These are phyloP conservation scores for Eledone cirrhosa DNA, from an alignment of 2,888 invertebrate species.

Conservation along the genomic window DNA sequence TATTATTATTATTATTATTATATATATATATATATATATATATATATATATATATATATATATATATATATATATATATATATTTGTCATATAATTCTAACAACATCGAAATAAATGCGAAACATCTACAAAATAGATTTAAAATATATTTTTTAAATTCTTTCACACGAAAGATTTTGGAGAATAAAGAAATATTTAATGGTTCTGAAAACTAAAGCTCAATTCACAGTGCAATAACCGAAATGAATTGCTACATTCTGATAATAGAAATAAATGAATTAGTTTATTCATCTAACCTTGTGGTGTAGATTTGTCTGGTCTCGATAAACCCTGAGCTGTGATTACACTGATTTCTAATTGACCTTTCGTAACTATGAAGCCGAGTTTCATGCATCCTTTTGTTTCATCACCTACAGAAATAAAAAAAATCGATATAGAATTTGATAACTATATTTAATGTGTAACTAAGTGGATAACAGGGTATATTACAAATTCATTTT, in stretches of 20 bases:
- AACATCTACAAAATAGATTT: too few relatives aligned
- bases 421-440: too few relatives aligned
- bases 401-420: constrained; percentile 1
- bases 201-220: background rate
- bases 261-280: too few relatives aligned
- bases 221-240: background rate
- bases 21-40: background rate
- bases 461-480: too few relatives aligned
- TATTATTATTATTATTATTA: too few relatives aligned
- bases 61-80: background rate
- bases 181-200: too few relatives aligned
- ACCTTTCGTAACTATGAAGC: constrained; percentile 89
- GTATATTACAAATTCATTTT: too few relatives aligned
- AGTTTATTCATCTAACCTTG: constrained; percentile 68
- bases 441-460: too few relatives aligned
- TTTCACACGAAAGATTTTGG: too few relatives aligned
- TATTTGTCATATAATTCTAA: background rate
- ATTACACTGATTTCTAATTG: constrained; percentile 88
- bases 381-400: constrained; percentile 82
- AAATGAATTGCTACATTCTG: background rate
- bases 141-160: too few relatives aligned
- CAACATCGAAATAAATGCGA: too few relatives aligned
- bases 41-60: background rate
- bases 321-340: constrained; percentile 76
- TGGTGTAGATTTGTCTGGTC: constrained; percentile 75